Evolutionary conservation across 2,888 invertebrate genomes (phyloP).

Genomic region (Pterostichus madidus): DNA sequence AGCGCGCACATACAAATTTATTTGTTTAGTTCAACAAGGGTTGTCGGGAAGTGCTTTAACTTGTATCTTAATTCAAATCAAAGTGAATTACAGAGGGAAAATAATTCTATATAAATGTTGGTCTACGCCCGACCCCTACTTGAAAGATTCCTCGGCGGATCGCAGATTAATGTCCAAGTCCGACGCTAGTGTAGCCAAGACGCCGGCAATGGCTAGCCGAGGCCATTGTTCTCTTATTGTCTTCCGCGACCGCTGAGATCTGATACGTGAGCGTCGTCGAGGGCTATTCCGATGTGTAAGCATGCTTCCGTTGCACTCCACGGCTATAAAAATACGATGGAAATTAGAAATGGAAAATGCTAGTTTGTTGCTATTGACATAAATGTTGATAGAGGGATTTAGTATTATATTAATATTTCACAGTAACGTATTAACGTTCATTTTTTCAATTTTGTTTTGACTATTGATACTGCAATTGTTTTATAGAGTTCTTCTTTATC

Average conservation of each 20-base stretch:
- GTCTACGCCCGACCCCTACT: constrained; percentile 10
- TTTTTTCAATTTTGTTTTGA: no score
- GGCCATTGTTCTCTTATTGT: constrained; percentile 52
- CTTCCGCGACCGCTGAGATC: background rate
- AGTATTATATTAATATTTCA: no score
- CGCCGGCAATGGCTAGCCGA: constrained; percentile 18
- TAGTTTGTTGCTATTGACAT: constrained; percentile 13
- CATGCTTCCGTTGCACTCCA: background rate
- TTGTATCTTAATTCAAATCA: constrained; percentile 67
- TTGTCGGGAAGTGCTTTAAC: constrained; percentile 54
- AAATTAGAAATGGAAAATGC: constrained; percentile 10
- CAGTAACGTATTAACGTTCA: no score
- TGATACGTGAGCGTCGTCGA: background rate
- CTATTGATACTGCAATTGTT: no score
- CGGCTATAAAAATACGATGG: constrained; percentile 26
- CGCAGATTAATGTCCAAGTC: constrained; percentile 58
- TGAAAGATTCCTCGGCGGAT: constrained; percentile 52
- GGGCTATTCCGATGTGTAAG: constrained; percentile 31
- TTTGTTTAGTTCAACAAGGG: constrained; percentile 41
- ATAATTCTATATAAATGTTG: constrained; percentile 67
- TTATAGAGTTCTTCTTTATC: no score
- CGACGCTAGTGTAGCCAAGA: constrained; percentile 38
- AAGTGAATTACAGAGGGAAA: constrained; percentile 62
- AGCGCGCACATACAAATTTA: constrained; percentile 54
- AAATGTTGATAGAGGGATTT: background rate